These are phyloP conservation scores for Nineta flava DNA, from an alignment of 2,888 invertebrate genomes.

Conservation along the genomic window DNA sequence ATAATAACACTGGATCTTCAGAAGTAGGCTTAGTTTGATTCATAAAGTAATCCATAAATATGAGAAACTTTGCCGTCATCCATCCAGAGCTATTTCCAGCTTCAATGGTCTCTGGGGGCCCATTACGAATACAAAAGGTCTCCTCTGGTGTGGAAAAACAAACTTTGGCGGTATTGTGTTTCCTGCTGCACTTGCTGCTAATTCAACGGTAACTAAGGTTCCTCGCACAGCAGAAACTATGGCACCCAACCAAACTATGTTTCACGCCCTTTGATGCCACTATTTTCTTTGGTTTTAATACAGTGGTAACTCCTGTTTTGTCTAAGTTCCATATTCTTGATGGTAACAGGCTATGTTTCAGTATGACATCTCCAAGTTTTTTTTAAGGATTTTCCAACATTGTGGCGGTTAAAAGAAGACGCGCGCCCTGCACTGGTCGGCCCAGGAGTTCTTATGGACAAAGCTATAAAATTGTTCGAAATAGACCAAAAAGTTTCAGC, in stretches of 20 bases:
- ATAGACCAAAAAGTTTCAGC: too few species aligned
- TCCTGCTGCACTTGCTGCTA: constrained; percentile 14
- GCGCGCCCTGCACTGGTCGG: too few species aligned
- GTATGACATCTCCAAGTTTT: background rate
- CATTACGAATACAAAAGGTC: constrained; percentile 12
- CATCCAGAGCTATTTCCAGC: constrained; percentile 19
- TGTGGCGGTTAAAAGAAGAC: too few species aligned
- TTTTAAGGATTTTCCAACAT: too few species aligned
- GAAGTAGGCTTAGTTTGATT: constrained; percentile 12
- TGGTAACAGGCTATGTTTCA: background rate
- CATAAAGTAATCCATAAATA: constrained; percentile 19
- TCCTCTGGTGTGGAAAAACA: constrained; percentile 17
- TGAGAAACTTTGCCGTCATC: constrained; percentile 17
- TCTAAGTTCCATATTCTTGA: constrained; percentile 1
- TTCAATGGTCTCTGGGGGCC: constrained; percentile 20
- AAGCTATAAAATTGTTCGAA: too few species aligned
- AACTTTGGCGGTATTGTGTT: constrained; percentile 17
- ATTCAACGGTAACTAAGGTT: constrained; percentile 13
- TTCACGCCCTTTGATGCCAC: constrained; percentile 7
- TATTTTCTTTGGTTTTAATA: constrained; percentile 1
- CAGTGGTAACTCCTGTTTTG: constrained; percentile 6
- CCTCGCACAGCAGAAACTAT: constrained; percentile 12
- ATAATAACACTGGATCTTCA: constrained; percentile 15
- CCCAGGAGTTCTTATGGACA: too few species aligned
- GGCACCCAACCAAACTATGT: constrained; percentile 8